These are phyloP conservation scores for Pteria penguin DNA, from an alignment of 2,888 invertebrate species.

Conservation along the genomic window DNA sequence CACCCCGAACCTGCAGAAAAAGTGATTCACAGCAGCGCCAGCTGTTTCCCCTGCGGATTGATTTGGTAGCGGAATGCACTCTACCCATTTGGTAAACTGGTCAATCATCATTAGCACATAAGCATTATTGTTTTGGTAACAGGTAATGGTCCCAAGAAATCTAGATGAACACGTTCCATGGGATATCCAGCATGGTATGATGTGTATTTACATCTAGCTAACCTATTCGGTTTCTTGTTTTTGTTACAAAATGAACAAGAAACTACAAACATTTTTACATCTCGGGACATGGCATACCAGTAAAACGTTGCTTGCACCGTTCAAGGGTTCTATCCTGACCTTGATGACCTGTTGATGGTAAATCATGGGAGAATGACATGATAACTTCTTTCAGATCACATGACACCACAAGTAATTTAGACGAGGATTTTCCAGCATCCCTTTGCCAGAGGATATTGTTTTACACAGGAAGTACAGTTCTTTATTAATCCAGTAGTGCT, in stretches of 20 bases:
- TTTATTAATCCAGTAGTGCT: constrained; percentile 26
- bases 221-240: constrained; percentile 2
- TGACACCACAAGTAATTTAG: background rate
- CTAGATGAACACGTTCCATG: constrained; percentile 23
- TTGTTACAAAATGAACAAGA: background rate
- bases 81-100: constrained; percentile 38
- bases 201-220: background rate
- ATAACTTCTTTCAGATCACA: background rate
- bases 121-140: constrained; percentile 7
- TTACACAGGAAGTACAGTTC: constrained; percentile 20
- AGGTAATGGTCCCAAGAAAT: constrained; percentile 38
- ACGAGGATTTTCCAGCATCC: background rate
- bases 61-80: constrained; percentile 11
- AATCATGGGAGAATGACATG: background rate
- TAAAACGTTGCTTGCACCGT: background rate
- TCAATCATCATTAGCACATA: constrained; percentile 32
- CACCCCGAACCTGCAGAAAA: too few species aligned
- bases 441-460: background rate
- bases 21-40: too few species aligned
- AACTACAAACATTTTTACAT: constrained; percentile 13
- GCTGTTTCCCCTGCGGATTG: background rate
- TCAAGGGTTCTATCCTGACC: background rate
- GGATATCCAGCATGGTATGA: constrained; percentile 4
- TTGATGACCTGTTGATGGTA: background rate
- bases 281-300: constrained; percentile 16